Evolutionary conservation across 2,113 vertebrate species (phyloP).

Genomic region (Meles meles): DNA sequence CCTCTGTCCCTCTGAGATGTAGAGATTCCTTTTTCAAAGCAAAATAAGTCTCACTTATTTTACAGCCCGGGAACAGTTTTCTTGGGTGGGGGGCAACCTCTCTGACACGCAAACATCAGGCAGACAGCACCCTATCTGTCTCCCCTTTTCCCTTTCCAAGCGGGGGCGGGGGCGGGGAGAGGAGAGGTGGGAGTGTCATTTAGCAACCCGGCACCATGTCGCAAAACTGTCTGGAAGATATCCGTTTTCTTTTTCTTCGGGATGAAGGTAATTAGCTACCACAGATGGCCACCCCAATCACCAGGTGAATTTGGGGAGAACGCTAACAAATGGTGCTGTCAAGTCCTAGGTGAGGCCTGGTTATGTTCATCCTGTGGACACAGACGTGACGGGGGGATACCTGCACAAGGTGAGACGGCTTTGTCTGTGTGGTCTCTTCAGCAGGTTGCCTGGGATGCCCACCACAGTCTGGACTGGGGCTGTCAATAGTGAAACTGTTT

Average conservation of each 20-base stretch:
- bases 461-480: background rate
- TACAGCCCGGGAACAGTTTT: background rate
- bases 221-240: background rate
- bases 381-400: no score
- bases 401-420: no score
- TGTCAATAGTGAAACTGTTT: background rate
- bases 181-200: no score
- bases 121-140: background rate
- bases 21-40: background rate
- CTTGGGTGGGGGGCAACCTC: background rate
- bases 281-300: background rate
- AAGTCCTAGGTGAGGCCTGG: background rate
- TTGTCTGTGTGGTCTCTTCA: background rate
- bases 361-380: background rate
- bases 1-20: background rate
- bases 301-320: background rate
- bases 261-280: background rate
- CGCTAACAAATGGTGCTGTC: background rate
- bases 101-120: background rate
- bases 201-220: background rate
- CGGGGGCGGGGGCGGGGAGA: accelerated
- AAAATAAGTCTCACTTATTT: background rate
- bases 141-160: background rate
- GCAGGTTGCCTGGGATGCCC: background rate
- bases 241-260: background rate